Evolutionary conservation across 2,113 vertebrate species (phyloP).

Genomic region (Lycaon pictus): DNA sequence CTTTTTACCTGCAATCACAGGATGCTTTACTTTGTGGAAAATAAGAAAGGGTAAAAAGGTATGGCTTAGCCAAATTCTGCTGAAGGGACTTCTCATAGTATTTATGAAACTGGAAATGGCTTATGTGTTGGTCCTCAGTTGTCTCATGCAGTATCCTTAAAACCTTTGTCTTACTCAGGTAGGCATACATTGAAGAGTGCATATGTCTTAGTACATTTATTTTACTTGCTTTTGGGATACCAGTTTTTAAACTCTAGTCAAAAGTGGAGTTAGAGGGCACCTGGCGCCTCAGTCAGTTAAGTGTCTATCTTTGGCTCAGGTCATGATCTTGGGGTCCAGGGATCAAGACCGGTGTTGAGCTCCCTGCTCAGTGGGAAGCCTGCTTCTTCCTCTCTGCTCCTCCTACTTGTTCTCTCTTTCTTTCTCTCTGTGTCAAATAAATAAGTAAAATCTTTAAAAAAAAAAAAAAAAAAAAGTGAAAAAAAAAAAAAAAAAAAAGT

Average conservation of each 20-base stretch:
- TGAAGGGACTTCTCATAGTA: not conserved
- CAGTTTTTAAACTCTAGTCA: conserved; percentile 6
- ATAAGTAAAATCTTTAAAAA: too few species aligned
- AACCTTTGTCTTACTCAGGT: not conserved
- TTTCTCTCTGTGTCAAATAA: too few species aligned
- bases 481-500: not conserved
- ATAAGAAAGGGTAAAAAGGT: conserved; percentile 33
- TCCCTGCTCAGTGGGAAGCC: too few species aligned
- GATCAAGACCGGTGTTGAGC: too few species aligned
- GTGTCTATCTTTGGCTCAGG: too few species aligned
- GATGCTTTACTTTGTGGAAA: conserved; percentile 2
- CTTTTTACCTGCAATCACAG: not conserved
- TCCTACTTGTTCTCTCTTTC: too few species aligned
- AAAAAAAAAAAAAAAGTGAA: not conserved
- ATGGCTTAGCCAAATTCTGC: conserved; percentile 3
- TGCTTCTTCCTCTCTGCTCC: too few species aligned
- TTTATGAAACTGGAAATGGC: conserved; percentile 40
- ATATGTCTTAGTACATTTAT: conserved; percentile 19
- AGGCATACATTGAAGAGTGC: not conserved
- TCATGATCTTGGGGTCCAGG: too few species aligned
- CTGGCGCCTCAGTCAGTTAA: too few species aligned
- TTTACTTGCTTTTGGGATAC: not conserved
- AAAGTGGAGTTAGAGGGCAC: not conserved
- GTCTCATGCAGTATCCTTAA: conserved; percentile 19
- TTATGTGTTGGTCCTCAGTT: not conserved